A percentile compares a stretch with the other conserved stretches of the same genome.
phyloP scores from a whole-genome alignment of 2,113 vertebrate genomes.

The Rhodinocichla rosea region DNA sequence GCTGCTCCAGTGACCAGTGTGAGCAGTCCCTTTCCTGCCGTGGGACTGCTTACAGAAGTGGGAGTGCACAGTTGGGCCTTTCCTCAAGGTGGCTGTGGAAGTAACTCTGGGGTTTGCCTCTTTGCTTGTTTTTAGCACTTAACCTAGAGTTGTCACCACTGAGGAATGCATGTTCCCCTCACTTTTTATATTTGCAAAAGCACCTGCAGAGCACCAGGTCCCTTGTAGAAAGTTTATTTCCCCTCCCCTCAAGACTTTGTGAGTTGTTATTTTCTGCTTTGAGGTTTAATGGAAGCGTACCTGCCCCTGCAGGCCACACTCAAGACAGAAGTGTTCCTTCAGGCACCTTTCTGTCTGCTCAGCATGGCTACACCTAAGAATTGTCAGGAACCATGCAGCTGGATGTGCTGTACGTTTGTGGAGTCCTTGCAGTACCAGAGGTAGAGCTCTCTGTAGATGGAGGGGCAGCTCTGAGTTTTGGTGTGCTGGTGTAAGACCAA shows the following conservation, averaged over 20 bases:
- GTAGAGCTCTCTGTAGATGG: not conserved
- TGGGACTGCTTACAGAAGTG: not conserved
- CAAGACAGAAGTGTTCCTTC: not conserved
- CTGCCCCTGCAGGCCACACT: fast-evolving
- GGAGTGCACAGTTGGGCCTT: not conserved
- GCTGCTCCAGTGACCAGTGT: not conserved
- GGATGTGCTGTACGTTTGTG: fast-evolving
- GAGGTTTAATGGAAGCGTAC: not conserved
- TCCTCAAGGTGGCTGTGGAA: not conserved
- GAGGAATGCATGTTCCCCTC: not conserved
- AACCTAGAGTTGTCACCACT: not conserved
- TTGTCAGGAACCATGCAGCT: not conserved
- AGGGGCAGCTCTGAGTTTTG: not conserved
- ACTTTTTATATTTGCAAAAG: not conserved
- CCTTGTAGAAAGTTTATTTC: not conserved
- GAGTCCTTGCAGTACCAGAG: not conserved
- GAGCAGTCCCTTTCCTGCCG: fast-evolving
- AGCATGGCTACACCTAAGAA: not conserved
- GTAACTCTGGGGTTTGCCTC: not conserved
- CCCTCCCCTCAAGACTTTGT: not conserved
- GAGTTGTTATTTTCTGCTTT: not conserved
- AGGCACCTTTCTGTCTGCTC: not conserved
- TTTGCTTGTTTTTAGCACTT: not conserved
- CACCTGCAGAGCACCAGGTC: not conserved
- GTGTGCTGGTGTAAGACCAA: not conserved